These are phyloP conservation scores for Clarias platycephalus DNA, from an alignment of 2,797 vertebrate genomes.

Conservation along the genomic window DNA sequence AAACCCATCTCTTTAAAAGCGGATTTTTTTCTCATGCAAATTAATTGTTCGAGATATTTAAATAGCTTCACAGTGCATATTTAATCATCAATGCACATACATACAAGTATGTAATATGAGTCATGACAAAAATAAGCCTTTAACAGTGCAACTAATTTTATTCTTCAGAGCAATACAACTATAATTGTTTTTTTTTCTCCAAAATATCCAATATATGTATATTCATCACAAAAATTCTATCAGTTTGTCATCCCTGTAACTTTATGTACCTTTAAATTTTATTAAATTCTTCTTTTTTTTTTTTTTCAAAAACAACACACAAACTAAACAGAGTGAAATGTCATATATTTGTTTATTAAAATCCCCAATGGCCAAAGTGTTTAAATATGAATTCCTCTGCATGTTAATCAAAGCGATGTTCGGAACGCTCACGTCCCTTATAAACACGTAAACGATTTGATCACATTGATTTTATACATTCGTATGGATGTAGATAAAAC, in stretches of 20 bases:
- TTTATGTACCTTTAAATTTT: not conserved
- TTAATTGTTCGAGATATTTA: not conserved
- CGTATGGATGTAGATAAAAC: not conserved
- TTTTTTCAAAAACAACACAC: not conserved
- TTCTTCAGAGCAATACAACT: not conserved
- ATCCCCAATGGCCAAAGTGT: not conserved
- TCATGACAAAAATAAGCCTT: not conserved
- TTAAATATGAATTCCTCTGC: not conserved
- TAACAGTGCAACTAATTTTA: not conserved
- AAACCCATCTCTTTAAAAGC: not conserved
- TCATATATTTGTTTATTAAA: slow-evolving; percentile 1
- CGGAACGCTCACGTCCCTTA: not conserved
- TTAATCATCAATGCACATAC: not conserved
- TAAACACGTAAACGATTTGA: not conserved
- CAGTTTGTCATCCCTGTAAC: not conserved
- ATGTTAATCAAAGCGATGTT: not conserved
- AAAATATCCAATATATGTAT: not conserved
- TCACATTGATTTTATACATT: not conserved
- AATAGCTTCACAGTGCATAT: not conserved
- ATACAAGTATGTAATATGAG: not conserved
- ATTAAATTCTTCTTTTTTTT: too few species aligned
- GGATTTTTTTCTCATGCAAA: not conserved
- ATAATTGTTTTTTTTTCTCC: not conserved
- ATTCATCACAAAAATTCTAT: not conserved
- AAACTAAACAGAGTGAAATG: not conserved